A percentile compares a stretch with the other conserved stretches of the same genome.
phyloP scores from a whole-genome alignment of 1,140 invertebrate genomes.

The Drosophila lowei region DNA sequence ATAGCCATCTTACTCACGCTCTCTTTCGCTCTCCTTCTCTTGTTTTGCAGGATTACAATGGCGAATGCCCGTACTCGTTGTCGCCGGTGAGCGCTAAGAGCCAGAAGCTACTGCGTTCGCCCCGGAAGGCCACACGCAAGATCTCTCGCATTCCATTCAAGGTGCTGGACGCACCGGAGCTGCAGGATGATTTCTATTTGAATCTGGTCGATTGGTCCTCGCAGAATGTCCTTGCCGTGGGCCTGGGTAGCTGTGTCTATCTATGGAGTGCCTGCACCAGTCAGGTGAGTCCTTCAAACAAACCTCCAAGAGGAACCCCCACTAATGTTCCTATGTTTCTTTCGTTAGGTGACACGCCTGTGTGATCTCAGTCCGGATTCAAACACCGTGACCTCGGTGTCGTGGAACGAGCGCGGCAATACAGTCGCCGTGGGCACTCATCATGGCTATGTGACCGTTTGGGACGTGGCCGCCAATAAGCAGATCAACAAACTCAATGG shows the following conservation, averaged over 20 bases:
- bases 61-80: slow-evolving; percentile 92
- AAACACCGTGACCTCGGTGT: slow-evolving; percentile 98
- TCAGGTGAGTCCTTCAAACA: slow-evolving; percentile 86
- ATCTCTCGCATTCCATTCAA: slow-evolving; percentile 99
- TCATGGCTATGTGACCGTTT: slow-evolving; percentile 97
- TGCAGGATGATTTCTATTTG: slow-evolving; percentile 99
- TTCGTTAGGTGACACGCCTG: slow-evolving; percentile 91
- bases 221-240: slow-evolving; percentile 99
- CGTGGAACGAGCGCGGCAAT: slow-evolving; percentile 99
- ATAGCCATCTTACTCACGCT: not conserved
- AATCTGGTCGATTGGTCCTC: slow-evolving; percentile 99
- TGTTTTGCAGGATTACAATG: slow-evolving; percentile 85
- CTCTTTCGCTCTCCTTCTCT: not conserved
- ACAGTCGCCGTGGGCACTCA: slow-evolving; percentile 98
- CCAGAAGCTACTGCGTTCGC: slow-evolving; percentile 96
- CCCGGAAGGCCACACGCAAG: slow-evolving; percentile 96
- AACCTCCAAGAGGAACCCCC: not conserved
- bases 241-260: slow-evolving; percentile 98
- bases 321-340: not conserved
- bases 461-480: slow-evolving; percentile 98
- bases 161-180: slow-evolving; percentile 97
- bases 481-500: slow-evolving; percentile 95
- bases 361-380: slow-evolving; percentile 97
- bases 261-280: slow-evolving; percentile 99
- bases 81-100: slow-evolving; percentile 97